Base-by-base conservation (phyloP, 2,113 vertebrate species). In the Chrysemys picta region DNA sequence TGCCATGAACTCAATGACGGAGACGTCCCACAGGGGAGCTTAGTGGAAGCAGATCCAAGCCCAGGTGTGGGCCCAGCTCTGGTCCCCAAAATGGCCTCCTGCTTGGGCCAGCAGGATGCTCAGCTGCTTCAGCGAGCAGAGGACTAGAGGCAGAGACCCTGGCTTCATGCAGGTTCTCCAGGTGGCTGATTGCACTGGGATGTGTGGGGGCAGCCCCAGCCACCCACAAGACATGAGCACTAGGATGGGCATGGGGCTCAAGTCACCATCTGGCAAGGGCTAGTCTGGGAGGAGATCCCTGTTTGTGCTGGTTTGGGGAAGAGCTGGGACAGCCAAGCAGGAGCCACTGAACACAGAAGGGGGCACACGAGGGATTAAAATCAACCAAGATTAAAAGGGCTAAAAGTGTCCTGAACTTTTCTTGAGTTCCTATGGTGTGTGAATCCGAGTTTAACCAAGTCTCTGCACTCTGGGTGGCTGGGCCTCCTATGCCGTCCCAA, bases 351-450 rank as follows among this genome's bases (percentile, higher is more conserved):
- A 76, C 90, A 94, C 82, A 87, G 91, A 88, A 93, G 82, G 16
- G 82, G 93, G 89, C 84, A 90, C 89, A 82, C 54, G 79, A 86
- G 84, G 92, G 94, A 94, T 95, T 96, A 97, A 97, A 96, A 94
- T 86, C 94, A 97, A 94, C 72, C 95, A 96, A 95, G 76, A 90
- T 93, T 90, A 95, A 96, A 96, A 95, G 0, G 0, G 94, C 96
- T 96, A 93, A 91, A 97, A 94, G 91, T 85, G 59, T 96, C 96
- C 93, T 91, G 92, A 91, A 96, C n/a, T 31, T 35, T 22, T 93
- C 90, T 45, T 22, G 38, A 27, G 50, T 22, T 69, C 56, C 25
- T 76, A 62, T 49, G 31, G 79, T 79, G 12, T 65, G 54, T 65
- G 85, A 87, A 31, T 53, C 79, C n/a, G 42, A 81, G 79, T 90